Conservation (phyloP, 2,113 vertebrate species). For the Azemiops feae region DNA sequence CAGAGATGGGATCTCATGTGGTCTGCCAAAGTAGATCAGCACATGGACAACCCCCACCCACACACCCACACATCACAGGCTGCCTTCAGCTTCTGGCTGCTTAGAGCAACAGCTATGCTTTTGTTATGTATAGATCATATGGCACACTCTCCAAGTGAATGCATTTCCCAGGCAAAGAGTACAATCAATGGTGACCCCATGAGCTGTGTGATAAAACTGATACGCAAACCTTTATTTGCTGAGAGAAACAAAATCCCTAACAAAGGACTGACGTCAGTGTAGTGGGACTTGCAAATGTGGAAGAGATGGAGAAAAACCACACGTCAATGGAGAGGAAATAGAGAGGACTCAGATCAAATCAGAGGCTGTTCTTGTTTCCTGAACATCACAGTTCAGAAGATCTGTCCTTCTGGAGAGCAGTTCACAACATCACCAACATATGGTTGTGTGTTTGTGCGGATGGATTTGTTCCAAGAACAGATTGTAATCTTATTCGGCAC, state of each 20-base stretch:
- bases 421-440: slow-evolving; percentile 45
- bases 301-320: slow-evolving; percentile 10
- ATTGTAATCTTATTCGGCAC: slow-evolving; percentile 26
- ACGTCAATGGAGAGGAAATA: slow-evolving; percentile 38
- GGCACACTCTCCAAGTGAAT: neutral
- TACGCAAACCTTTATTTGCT: slow-evolving; percentile 21
- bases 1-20: neutral
- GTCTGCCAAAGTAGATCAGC: neutral
- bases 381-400: slow-evolving; percentile 39
- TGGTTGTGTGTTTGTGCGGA: neutral
- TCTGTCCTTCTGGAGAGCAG: slow-evolving; percentile 39
- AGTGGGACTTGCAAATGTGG: slow-evolving; percentile 41
- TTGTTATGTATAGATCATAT: neutral
- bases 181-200: neutral
- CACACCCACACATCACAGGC: too few relatives aligned
- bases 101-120: neutral
- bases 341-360: slow-evolving; percentile 41
- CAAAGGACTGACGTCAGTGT: slow-evolving; percentile 42
- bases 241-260: slow-evolving; percentile 54
- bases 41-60: neutral
- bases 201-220: neutral
- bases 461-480: neutral
- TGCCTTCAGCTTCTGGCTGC: neutral
- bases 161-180: neutral
- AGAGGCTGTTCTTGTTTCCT: slow-evolving; percentile 47